These are phyloP conservation scores for Rhingia campestris DNA, from an alignment of 2,888 invertebrate genomes.

Conservation along the genomic window DNA sequence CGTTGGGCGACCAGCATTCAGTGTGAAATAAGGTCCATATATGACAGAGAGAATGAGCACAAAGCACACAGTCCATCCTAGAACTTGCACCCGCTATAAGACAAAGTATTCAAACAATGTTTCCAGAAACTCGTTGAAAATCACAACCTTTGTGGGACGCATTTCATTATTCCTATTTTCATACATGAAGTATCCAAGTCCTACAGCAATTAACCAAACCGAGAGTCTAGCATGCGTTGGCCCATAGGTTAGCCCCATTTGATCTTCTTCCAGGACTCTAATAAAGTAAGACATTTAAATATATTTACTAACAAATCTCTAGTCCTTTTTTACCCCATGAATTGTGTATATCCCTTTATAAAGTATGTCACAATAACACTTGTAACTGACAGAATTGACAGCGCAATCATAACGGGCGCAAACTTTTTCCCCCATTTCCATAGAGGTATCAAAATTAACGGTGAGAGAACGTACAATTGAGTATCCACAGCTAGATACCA, in stretches of 20 bases:
- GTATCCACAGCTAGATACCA: constrained; percentile 86
- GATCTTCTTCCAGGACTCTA: constrained; percentile 77
- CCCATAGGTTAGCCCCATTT: constrained; percentile 79
- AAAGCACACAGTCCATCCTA: constrained; percentile 79
- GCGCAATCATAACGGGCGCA: constrained; percentile 77
- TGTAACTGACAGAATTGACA: constrained; percentile 78
- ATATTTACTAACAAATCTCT: constrained; percentile 30
- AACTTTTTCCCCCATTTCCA: constrained; percentile 82
- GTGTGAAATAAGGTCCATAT: constrained; percentile 80
- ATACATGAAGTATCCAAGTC: constrained; percentile 81
- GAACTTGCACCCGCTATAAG: constrained; percentile 76
- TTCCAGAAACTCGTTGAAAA: constrained; percentile 74
- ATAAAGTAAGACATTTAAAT: neutral
- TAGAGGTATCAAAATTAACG: constrained; percentile 84
- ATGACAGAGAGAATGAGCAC: constrained; percentile 78
- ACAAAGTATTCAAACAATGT: neutral
- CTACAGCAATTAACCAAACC: constrained; percentile 82
- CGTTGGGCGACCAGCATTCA: constrained; percentile 76
- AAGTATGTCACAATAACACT: constrained; percentile 80
- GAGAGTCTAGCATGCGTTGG: constrained; percentile 81
- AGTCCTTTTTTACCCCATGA: constrained; percentile 77
- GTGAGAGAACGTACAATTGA: constrained; percentile 85
- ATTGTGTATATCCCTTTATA: constrained; percentile 78
- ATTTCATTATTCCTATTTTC: constrained; percentile 76
- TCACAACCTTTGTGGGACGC: constrained; percentile 77